Conservation (phyloP, 2,113 vertebrate genomes). For the Caranx ignobilis region DNA sequence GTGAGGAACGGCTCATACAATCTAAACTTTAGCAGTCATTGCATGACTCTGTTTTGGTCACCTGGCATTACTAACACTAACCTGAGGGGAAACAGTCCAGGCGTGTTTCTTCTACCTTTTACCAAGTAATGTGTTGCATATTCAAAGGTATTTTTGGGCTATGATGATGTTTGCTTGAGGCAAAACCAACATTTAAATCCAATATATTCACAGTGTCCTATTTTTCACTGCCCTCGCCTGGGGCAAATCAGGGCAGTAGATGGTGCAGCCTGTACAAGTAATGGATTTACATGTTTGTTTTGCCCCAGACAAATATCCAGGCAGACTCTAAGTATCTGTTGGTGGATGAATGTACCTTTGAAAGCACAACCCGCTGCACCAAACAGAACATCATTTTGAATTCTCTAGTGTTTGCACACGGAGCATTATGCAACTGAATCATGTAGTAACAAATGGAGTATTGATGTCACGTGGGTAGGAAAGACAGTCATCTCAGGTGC, state of each 20-base stretch:
- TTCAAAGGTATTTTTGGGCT: conserved; percentile 2
- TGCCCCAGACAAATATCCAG: not conserved
- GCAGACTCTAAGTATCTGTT: not conserved
- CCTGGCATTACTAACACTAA: not conserved
- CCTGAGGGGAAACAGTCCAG: not conserved
- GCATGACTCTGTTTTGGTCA: not conserved
- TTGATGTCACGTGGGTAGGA: no score
- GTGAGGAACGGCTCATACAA: no score
- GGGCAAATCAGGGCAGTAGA: not conserved
- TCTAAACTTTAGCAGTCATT: not conserved
- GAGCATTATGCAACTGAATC: no score
- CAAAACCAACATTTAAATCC: conserved; percentile 16
- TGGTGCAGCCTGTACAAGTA: not conserved
- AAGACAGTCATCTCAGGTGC: no score
- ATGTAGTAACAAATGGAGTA: no score
- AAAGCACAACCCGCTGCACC: not conserved
- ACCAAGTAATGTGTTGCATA: not conserved
- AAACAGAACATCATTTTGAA: not conserved
- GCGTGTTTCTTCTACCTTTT: not conserved
- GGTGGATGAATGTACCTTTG: not conserved
- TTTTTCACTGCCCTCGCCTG: not conserved
- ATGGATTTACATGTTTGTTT: conserved; percentile 1
- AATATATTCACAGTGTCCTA: not conserved
- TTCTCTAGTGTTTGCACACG: no score
- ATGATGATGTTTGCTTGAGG: not conserved